Evolutionary conservation across 2,113 vertebrate genomes (phyloP).

Genomic region (Noturus placidus): DNA sequence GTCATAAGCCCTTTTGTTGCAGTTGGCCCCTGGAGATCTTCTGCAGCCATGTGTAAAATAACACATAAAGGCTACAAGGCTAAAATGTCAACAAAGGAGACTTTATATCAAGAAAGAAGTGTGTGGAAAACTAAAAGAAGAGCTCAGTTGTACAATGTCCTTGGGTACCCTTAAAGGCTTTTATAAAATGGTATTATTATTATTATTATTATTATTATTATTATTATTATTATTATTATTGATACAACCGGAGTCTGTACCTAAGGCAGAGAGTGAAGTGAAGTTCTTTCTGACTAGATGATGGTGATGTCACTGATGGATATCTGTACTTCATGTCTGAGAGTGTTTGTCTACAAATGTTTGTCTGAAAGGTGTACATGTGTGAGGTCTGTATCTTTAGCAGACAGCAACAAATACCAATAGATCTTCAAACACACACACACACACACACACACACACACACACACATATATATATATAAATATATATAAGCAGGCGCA

Average conservation of each 20-base stretch:
- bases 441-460: background rate
- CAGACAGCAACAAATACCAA: background rate
- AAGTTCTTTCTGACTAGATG: background rate
- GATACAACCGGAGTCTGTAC: background rate
- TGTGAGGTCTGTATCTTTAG: constrained; percentile 10
- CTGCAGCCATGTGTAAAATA: background rate
- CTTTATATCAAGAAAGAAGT: background rate
- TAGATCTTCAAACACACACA: constrained; percentile 25
- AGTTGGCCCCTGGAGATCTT: background rate
- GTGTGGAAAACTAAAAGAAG: background rate
- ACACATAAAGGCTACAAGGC: background rate
- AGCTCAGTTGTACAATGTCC: background rate
- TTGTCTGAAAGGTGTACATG: background rate
- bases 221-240: background rate
- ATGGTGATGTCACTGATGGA: background rate
- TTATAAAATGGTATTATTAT: background rate
- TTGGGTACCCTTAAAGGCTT: background rate
- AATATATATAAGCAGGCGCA: constrained; percentile 10
- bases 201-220: background rate
- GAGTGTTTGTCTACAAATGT: background rate
- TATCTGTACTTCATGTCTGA: background rate
- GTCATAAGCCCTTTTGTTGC: background rate
- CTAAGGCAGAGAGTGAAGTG: background rate
- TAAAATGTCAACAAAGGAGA: background rate
- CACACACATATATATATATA: background rate